These are phyloP conservation scores for Vanessa atalanta DNA, from an alignment of 1,140 invertebrate genomes.

Conservation along the genomic window DNA sequence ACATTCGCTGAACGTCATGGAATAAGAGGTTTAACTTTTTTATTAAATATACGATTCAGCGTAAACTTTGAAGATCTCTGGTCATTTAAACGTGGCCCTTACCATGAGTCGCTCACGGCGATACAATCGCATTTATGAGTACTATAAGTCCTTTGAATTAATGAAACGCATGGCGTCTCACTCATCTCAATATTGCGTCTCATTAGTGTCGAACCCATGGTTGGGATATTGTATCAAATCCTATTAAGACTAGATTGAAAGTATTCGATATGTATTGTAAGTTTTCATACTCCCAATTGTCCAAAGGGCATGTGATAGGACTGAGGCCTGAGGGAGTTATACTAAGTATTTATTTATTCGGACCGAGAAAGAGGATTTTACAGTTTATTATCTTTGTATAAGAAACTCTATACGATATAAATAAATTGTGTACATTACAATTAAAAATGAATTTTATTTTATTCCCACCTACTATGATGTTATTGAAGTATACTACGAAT, in stretches of 20 bases:
- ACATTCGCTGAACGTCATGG: not conserved
- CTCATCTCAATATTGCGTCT: slow-evolving; percentile 37
- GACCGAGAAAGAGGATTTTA: slow-evolving; percentile 78
- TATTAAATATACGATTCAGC: not conserved
- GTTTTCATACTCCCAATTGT: slow-evolving; percentile 64
- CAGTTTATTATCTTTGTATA: slow-evolving; percentile 81
- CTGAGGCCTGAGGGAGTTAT: slow-evolving; percentile 71
- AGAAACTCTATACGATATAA: slow-evolving; percentile 78
- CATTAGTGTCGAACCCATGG: slow-evolving; percentile 41
- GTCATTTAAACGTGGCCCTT: slow-evolving; percentile 34
- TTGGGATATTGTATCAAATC: slow-evolving; percentile 47
- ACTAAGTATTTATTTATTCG: slow-evolving; percentile 80
- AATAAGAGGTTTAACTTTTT: not conserved
- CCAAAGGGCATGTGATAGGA: slow-evolving; percentile 73
- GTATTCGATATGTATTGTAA: slow-evolving; percentile 67
- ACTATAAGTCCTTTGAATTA: slow-evolving; percentile 28
- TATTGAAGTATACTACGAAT: not conserved
- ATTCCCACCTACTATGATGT: not conserved
- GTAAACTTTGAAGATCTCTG: slow-evolving; percentile 27
- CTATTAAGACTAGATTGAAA: slow-evolving; percentile 63
- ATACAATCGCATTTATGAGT: slow-evolving; percentile 42
- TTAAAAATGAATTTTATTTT: slow-evolving; percentile 68
- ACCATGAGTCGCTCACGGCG: slow-evolving; percentile 46
- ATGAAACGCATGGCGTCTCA: slow-evolving; percentile 42
- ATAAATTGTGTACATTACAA: slow-evolving; percentile 81